Evolutionary conservation across 2,113 vertebrate genomes (phyloP).

Genomic region (Ovis aries): ARS-UI_Ramb_v3.0 NC_056057.1:15059501-15060000

Average conservation of each 20-base stretch:
- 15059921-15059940: background rate
- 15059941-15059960: background rate
- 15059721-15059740: background rate
- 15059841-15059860: background rate
- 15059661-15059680: background rate
- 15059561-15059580: background rate
- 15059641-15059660: background rate
- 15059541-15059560: background rate
- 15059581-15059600: background rate
- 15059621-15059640: background rate
- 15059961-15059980: background rate
- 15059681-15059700: background rate
- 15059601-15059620: background rate
- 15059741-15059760: background rate
- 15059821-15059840: slow-evolving; percentile 10
- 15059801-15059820: background rate
- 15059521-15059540: background rate
- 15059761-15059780: background rate
- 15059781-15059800: background rate
- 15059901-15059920: background rate
- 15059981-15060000: background rate
- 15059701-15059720: background rate
- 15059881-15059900: background rate
- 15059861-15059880: background rate
- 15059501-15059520: background rate